phyloP scores from a whole-genome alignment of 2,888 invertebrate genomes.

The Entomobrya proxima region DNA sequence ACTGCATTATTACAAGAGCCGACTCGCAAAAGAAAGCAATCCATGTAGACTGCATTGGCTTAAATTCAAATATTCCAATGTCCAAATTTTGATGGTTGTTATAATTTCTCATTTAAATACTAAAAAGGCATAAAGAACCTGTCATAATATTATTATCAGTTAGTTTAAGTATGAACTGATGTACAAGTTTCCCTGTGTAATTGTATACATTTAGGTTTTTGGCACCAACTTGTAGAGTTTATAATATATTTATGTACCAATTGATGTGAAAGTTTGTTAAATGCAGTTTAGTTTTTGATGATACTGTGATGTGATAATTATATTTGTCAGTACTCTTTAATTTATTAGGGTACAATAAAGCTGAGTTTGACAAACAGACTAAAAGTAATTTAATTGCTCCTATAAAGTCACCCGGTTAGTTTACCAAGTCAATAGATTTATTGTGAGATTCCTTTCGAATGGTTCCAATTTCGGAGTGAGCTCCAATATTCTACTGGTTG shows the following conservation, averaged over 20 bases:
- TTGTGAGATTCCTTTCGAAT: slow-evolving; percentile 9
- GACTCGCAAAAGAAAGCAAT: too few relatives aligned
- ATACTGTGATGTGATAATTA: slow-evolving; percentile 53
- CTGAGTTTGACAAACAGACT: not conserved
- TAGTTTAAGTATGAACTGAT: not conserved
- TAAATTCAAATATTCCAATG: too few relatives aligned
- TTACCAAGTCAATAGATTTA: not conserved
- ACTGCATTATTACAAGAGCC: not conserved
- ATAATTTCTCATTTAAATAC: too few relatives aligned
- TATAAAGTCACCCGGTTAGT: not conserved
- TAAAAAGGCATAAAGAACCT: too few relatives aligned
- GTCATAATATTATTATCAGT: not conserved
- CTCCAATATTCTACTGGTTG: not conserved
- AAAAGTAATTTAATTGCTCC: not conserved
- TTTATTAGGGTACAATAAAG: slow-evolving; percentile 30
- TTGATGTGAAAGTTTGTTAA: slow-evolving; percentile 8
- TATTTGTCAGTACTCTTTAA: slow-evolving; percentile 27
- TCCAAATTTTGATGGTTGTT: too few relatives aligned
- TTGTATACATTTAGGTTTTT: not conserved
- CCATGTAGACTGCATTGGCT: too few relatives aligned
- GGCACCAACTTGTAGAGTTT: not conserved
- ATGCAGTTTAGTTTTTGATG: slow-evolving; percentile 14
- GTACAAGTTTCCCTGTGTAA: not conserved
- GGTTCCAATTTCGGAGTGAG: slow-evolving; percentile 41
- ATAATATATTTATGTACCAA: slow-evolving; percentile 3